Base-by-base conservation (phyloP, 2,113 vertebrate species). In the Sceloporus tristichus region DNA sequence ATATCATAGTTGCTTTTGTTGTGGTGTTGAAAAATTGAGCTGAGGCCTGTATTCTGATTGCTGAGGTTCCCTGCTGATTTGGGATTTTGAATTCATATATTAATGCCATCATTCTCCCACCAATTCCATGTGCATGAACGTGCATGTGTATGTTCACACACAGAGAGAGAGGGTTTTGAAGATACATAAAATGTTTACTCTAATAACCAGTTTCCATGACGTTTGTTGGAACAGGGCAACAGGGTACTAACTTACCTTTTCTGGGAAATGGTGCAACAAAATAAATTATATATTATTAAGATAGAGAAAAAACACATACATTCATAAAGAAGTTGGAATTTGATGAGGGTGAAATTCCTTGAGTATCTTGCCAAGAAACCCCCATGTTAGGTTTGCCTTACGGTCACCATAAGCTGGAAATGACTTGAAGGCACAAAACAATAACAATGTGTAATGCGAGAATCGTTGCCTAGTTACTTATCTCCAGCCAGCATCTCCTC, bases 391-490 rank as follows among this genome's bases (percentile, higher is more conserved):
- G 13, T 10, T 59, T 59, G 56, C 90, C 48, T 85, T 82, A 59
- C 1, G 59, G 59, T 59, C 16, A 13, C 14, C 13, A 62, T 14
- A 62, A 62, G 59, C 18, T 18, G 18, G 13, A 62, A 62, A 62
- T 14, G 13, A 62, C 59, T 1, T 62, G 59, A 18, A 16, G 59
- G 59, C 59, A 14, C 59, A 62, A 10, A 62, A 62, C 13, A 7
- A 59, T 13, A 62, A 62, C 18, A 62, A 62, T 77, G 42, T 56
- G 80, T 14, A 62, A 88, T 66, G 85, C 82, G 80, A 79, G 42
- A 42, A 62, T 8, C 13, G 25, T 88, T 78, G 9, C 71, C 18
- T 77, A 25, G 14, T 14, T 73, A 27, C 7, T 68, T 68, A 62
- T 62, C 18, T 62, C 13, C 53, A 14, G 81, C 25, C 34, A 2